Percentiles rank a stretch among this genome's conserved stretches.
phyloP scores from a whole-genome alignment of 1,140 invertebrate genomes.

The Triops longicaudatus region DNA sequence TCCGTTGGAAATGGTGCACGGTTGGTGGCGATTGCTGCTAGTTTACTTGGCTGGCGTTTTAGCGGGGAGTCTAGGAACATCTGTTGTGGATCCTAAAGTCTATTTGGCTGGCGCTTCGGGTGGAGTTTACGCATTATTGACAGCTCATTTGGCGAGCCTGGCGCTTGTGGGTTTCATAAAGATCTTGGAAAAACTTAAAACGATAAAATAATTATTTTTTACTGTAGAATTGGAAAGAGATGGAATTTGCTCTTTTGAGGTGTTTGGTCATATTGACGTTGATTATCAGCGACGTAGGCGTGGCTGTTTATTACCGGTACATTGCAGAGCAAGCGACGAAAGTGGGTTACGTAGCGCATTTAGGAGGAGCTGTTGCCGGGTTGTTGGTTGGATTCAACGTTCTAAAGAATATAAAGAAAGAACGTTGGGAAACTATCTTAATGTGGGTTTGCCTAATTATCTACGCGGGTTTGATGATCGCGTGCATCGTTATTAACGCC shows the following conservation, averaged over 20 bases:
- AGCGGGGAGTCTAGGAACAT: slow-evolving; percentile 81
- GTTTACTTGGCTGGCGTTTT: slow-evolving; percentile 67
- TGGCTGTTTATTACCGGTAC: slow-evolving; percentile 72
- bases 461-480: slow-evolving; percentile 23
- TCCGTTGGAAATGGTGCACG: slow-evolving; percentile 90
- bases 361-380: slow-evolving; percentile 79
- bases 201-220: slow-evolving; percentile 29
- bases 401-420: slow-evolving; percentile 76
- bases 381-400: slow-evolving; percentile 85
- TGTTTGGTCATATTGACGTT: slow-evolving; percentile 60
- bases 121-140: slow-evolving; percentile 89
- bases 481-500: slow-evolving; percentile 30
- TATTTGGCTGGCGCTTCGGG: slow-evolving; percentile 90
- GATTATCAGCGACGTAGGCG: slow-evolving; percentile 65
- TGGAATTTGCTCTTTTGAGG: slow-evolving; percentile 77
- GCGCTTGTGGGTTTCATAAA: slow-evolving; percentile 58
- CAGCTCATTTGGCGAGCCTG: slow-evolving; percentile 89
- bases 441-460: slow-evolving; percentile 30
- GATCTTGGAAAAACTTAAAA: not conserved
- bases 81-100: slow-evolving; percentile 73
- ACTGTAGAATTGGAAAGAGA: slow-evolving; percentile 79
- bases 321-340: slow-evolving; percentile 39
- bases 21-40: slow-evolving; percentile 77
- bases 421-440: slow-evolving; percentile 59
- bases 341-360: slow-evolving; percentile 81